phyloP scores from a whole-genome alignment of 2,888 invertebrate species.

The Hybos culiciformis region DNA sequence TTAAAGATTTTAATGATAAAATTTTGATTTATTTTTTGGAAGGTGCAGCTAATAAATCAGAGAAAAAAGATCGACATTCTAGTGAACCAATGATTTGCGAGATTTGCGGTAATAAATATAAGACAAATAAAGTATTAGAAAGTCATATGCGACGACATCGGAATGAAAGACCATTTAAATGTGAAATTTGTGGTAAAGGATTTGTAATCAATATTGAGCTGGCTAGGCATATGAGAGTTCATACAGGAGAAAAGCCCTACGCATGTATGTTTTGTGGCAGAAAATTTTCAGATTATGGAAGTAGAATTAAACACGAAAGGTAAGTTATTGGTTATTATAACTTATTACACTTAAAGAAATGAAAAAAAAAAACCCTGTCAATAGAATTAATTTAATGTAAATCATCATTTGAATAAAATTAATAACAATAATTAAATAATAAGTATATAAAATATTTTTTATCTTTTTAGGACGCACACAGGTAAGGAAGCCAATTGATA shows the following conservation, averaged over 20 bases:
- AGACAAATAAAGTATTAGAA: conserved; percentile 32
- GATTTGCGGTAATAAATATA: conserved; percentile 34
- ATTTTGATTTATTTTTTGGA: no score
- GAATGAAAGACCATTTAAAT: conserved; percentile 22
- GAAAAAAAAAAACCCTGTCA: no score
- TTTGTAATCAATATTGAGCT: conserved; percentile 34
- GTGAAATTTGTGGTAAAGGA: conserved; percentile 28
- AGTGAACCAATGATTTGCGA: conserved; percentile 33
- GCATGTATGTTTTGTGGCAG: conserved; percentile 31
- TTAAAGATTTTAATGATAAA: no score
- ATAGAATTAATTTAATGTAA: no score
- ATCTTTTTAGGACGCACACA: no score
- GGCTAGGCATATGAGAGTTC: conserved; percentile 34
- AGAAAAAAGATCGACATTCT: no score
- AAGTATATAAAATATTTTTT: no score
- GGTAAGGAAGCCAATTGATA: no score
- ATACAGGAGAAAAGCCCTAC: conserved; percentile 35
- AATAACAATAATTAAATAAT: no score
- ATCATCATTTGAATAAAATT: no score
- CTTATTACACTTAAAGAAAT: no score
- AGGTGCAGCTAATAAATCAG: no score
- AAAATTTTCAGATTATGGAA: conserved; percentile 35
- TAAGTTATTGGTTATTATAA: not conserved
- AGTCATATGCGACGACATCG: conserved; percentile 34
- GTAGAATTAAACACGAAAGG: conserved; percentile 34